Conservation (phyloP, 2,797 vertebrate species). For the Danio kyathit region DNA sequence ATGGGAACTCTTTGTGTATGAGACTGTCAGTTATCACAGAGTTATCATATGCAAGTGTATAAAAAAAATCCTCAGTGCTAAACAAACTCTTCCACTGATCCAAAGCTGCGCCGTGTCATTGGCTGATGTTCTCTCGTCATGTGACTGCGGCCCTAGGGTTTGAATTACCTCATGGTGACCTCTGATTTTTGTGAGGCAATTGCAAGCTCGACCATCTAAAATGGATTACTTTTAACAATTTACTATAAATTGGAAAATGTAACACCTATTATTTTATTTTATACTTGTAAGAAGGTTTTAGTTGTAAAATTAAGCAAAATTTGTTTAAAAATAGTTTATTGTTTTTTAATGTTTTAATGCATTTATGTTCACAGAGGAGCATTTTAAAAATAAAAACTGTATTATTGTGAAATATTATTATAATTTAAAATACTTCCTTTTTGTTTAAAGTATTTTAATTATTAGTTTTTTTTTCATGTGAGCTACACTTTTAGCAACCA, state of each 20-base stretch:
- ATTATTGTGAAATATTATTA: not conserved
- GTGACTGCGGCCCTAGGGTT: conserved; percentile 21
- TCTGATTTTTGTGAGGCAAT: not conserved
- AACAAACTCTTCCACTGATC: conserved; percentile 16
- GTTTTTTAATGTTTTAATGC: not conserved
- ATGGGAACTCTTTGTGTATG: not conserved
- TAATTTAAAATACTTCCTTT: not conserved
- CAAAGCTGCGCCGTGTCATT: not conserved
- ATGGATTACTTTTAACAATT: too few species aligned
- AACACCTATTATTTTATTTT: too few species aligned
- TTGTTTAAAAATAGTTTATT: not conserved
- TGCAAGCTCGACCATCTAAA: too few species aligned
- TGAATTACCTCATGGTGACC: not conserved
- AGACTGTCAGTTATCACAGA: not conserved
- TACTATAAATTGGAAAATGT: too few species aligned
- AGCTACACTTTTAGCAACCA: not conserved
- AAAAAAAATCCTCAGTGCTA: not conserved
- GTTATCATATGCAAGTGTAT: not conserved
- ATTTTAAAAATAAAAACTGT: not conserved
- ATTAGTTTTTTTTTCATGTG: not conserved
- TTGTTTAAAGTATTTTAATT: not conserved
- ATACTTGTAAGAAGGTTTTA: too few species aligned
- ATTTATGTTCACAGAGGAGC: not conserved
- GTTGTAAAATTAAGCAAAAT: not conserved
- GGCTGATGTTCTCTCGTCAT: not conserved